Conservation (phyloP, 2,888 invertebrate species). For the Spodoptera exigua region DNA sequence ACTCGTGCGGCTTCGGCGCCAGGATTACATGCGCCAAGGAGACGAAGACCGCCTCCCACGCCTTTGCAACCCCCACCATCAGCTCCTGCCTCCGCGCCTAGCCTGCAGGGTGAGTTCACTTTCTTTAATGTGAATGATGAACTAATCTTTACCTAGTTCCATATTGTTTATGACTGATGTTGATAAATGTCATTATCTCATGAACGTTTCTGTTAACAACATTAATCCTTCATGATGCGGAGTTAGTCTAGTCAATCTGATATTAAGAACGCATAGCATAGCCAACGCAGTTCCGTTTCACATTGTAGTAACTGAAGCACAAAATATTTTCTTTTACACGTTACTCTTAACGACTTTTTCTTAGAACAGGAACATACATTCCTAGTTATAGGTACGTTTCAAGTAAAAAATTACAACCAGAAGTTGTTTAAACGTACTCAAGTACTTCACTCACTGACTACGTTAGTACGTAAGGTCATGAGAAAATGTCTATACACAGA, state of each 20-base stretch:
- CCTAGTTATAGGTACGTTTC: slow-evolving; percentile 19
- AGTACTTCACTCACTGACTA: slow-evolving; percentile 32
- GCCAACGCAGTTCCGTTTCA: not conserved
- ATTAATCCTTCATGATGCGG: too few species aligned
- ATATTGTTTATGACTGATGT: too few species aligned
- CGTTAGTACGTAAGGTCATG: slow-evolving; percentile 49
- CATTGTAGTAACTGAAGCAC: too few species aligned
- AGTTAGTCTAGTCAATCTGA: too few species aligned
- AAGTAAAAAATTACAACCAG: slow-evolving; percentile 6
- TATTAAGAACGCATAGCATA: too few species aligned
- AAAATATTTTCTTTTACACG: too few species aligned
- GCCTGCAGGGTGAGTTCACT: slow-evolving; percentile 90
- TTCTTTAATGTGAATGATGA: slow-evolving; percentile 77
- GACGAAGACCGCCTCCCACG: slow-evolving; percentile 85
- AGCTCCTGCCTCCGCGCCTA: slow-evolving; percentile 83
- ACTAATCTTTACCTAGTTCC: too few species aligned
- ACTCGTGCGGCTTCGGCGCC: slow-evolving; percentile 94
- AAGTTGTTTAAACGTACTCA: slow-evolving; percentile 8
- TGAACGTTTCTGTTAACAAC: too few species aligned
- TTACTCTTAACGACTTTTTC: too few species aligned
- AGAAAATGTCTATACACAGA: slow-evolving; percentile 32
- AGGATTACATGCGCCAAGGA: slow-evolving; percentile 92
- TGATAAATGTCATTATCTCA: too few species aligned
- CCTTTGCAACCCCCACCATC: slow-evolving; percentile 81
- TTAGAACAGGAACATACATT: not conserved